phyloP scores from a whole-genome alignment of 1,140 invertebrate species.

The Dicyema japonicum region DNA sequence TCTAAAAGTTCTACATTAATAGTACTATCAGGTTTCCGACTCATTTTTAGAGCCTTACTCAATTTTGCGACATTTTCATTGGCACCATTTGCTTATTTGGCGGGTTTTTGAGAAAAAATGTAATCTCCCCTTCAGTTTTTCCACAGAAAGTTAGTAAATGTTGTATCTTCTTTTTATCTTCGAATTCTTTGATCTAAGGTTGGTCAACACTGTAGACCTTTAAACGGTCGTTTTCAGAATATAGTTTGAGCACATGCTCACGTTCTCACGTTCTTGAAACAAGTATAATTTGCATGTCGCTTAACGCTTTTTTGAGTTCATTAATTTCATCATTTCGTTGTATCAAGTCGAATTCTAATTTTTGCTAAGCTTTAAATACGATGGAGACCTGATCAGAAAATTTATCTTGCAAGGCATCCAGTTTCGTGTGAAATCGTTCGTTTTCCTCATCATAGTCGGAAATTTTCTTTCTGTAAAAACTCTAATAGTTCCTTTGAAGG shows the following conservation, averaged over 20 bases:
- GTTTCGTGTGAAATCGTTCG: constrained; percentile 11
- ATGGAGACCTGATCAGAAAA: constrained; percentile 1
- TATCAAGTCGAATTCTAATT: constrained; percentile 7
- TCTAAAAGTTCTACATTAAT: not conserved
- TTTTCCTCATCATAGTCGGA: constrained; percentile 19
- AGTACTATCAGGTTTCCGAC: not conserved
- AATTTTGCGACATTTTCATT: constrained; percentile 7
- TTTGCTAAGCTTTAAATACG: constrained; percentile 3
- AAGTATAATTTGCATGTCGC: constrained; percentile 18
- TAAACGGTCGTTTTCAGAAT: constrained; percentile 19
- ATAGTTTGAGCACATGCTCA: constrained; percentile 17
- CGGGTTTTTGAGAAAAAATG: constrained; percentile 20
- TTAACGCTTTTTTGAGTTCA: constrained; percentile 19
- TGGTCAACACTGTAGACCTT: constrained; percentile 8
- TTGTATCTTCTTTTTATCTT: constrained; percentile 19
- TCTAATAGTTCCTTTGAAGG: constrained; percentile 18
- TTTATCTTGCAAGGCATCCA: constrained; percentile 7
- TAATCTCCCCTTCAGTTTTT: constrained; percentile 13
- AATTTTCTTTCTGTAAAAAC: constrained; percentile 19
- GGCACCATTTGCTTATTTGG: constrained; percentile 14
- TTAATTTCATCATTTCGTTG: constrained; percentile 18
- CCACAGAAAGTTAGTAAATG: constrained; percentile 10
- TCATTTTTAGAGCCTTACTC: not conserved
- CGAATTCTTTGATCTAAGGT: constrained; percentile 14
- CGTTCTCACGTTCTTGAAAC: constrained; percentile 7